phyloP scores from a whole-genome alignment of 2,797 vertebrate genomes.

The Premnoplex brunnescens region DNA sequence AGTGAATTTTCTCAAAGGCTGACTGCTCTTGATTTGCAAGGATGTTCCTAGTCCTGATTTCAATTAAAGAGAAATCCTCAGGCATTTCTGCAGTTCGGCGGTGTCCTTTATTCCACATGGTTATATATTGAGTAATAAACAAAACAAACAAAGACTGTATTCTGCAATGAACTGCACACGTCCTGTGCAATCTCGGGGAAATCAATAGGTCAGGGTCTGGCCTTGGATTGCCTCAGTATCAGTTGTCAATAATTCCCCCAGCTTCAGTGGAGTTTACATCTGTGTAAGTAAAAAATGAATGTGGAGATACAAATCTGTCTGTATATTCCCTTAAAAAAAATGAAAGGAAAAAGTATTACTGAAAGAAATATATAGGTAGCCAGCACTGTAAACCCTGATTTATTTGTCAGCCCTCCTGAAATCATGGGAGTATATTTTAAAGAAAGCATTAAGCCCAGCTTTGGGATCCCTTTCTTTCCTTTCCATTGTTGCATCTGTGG shows the following conservation, averaged over 20 bases:
- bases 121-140: constrained; percentile 64
- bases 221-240: constrained; percentile 23
- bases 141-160: constrained; percentile 54
- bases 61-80: constrained; percentile 66
- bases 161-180: background rate
- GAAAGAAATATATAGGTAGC: background rate
- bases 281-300: background rate
- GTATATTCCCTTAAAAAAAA: background rate
- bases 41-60: constrained; percentile 42
- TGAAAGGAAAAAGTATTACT: background rate
- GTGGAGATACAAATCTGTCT: background rate
- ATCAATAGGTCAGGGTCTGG: constrained; percentile 58
- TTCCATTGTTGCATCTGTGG: background rate
- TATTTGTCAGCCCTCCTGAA: background rate
- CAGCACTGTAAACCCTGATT: background rate
- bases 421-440: background rate
- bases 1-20: constrained; percentile 38
- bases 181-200: background rate
- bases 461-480: background rate
- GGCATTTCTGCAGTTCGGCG: constrained; percentile 3
- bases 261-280: background rate
- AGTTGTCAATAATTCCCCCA: constrained; percentile 16
- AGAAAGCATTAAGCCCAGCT: background rate
- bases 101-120: constrained; percentile 39
- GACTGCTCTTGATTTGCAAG: constrained; percentile 3